Evolutionary conservation across 2,888 invertebrate species (phyloP).

Genomic region (Sabellastarte sp.): DNA sequence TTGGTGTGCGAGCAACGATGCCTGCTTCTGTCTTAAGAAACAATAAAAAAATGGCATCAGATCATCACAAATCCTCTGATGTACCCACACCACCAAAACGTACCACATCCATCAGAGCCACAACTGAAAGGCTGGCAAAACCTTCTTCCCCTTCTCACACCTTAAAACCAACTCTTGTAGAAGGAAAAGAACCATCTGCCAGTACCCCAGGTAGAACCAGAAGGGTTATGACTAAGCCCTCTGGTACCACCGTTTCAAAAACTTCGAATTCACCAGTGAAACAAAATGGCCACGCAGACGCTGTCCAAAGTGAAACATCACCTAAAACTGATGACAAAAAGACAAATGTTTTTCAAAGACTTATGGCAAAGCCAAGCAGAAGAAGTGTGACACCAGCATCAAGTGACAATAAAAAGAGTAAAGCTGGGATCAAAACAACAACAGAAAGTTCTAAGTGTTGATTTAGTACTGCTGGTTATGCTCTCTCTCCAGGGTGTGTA

Average conservation of each 20-base stretch:
- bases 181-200: neutral
- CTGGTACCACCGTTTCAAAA: neutral
- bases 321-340: neutral
- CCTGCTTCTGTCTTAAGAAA: slow-evolving; percentile 27
- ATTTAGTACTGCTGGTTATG: too few relatives aligned
- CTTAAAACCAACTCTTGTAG: neutral
- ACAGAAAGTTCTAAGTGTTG: neutral
- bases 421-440: neutral
- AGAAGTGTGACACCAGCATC: neutral
- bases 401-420: neutral
- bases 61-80: slow-evolving; percentile 12
- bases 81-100: slow-evolving; percentile 26
- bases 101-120: slow-evolving; percentile 28
- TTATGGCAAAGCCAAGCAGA: neutral
- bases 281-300: neutral
- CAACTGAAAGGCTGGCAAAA: neutral
- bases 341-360: neutral
- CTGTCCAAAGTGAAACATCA: neutral
- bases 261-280: neutral
- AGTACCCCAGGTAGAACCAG: neutral
- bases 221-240: neutral
- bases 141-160: neutral
- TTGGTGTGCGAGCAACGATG: slow-evolving; percentile 24
- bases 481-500: too few relatives aligned
- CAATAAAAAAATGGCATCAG: slow-evolving; percentile 22